phyloP scores from a whole-genome alignment of 2,113 vertebrate species.

The Lipotes vexillifer region DNA sequence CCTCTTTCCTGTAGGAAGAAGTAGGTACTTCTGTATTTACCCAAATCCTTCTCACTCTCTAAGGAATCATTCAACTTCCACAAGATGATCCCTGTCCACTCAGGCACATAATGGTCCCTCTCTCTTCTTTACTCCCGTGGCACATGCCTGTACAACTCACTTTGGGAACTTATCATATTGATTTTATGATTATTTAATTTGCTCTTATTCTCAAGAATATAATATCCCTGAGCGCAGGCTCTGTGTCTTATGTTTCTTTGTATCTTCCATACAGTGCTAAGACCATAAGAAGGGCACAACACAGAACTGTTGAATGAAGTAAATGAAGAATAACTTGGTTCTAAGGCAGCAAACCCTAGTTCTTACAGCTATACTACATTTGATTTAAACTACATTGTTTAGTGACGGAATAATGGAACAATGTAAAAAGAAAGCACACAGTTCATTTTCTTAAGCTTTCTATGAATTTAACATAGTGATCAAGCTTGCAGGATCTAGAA shows the following conservation, averaged over 20 bases:
- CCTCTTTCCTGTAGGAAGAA: neutral
- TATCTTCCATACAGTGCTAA: neutral
- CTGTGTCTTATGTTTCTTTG: neutral
- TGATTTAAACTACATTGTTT: neutral
- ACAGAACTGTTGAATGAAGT: neutral
- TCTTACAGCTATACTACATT: neutral
- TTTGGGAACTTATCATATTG: neutral
- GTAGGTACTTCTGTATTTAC: neutral
- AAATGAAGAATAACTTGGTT: neutral
- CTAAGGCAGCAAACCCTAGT: neutral
- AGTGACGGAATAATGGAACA: neutral
- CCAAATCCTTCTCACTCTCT: neutral
- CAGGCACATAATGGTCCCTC: neutral
- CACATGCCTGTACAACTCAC: neutral
- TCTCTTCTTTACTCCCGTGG: neutral
- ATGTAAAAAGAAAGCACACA: neutral
- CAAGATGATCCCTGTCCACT: neutral
- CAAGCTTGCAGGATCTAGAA: neutral
- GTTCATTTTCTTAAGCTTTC: neutral
- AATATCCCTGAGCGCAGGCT: neutral
- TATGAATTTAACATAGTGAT: neutral
- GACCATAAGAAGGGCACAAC: neutral
- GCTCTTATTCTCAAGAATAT: neutral
- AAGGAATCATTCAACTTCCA: neutral
- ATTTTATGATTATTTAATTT: neutral